phyloP scores from a whole-genome alignment of 2,797 vertebrate species.

The Percopsis omiscomaycus region DNA sequence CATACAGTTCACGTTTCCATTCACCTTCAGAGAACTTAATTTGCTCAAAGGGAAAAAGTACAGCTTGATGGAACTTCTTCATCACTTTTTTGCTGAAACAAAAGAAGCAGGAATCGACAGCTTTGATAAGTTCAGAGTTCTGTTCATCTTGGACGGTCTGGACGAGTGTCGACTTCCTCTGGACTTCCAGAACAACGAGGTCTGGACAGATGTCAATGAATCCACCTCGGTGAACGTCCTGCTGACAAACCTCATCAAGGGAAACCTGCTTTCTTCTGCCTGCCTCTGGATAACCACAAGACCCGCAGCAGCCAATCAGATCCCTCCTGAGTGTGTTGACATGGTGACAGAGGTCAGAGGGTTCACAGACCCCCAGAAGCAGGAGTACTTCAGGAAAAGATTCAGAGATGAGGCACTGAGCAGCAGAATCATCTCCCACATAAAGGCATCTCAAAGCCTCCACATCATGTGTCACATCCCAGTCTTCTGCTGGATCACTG shows the following conservation, averaged over 20 bases:
- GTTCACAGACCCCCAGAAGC: constrained; percentile 2
- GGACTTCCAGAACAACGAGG: constrained; percentile 10
- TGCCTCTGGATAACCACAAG: constrained; percentile 2
- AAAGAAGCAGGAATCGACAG: constrained; percentile 1
- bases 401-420: neutral
- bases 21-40: constrained; percentile 6
- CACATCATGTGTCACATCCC: constrained; percentile 5
- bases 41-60: neutral
- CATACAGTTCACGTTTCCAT: constrained; percentile 2
- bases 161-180: constrained; percentile 1
- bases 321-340: neutral
- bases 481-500: constrained; percentile 6
- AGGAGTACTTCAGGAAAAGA: constrained; percentile 4
- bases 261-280: constrained; percentile 7
- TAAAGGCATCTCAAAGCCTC: constrained; percentile 1
- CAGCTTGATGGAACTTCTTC: constrained; percentile 5
- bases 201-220: constrained; percentile 1
- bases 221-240: neutral
- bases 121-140: constrained; percentile 9
- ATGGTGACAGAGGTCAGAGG: constrained; percentile 3
- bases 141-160: constrained; percentile 11
- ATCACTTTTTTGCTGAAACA: neutral
- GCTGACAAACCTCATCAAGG: constrained; percentile 6
- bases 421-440: neutral
- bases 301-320: neutral